Evolutionary conservation across 92 coral and sea anemone genomes (phyloP).

Genomic region (Zoanthus solanderi): DNA sequence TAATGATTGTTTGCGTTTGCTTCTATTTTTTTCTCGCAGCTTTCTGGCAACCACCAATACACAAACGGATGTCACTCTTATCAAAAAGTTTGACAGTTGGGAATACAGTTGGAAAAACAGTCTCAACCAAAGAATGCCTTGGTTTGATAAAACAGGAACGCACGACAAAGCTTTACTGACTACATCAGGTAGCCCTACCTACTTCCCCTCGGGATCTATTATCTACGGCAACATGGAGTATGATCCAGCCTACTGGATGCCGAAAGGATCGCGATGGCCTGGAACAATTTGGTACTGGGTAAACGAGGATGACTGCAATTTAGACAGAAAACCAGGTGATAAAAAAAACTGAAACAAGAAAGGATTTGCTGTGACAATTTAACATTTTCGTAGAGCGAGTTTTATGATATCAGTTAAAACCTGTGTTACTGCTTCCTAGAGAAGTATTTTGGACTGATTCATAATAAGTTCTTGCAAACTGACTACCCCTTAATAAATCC

Average conservation of each 20-base stretch:
- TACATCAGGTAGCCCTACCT: constrained; percentile 57
- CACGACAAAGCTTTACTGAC: constrained; percentile 72
- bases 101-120: constrained; percentile 64
- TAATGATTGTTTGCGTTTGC: too few species aligned
- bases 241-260: constrained; percentile 77
- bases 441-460: too few species aligned
- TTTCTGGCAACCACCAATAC: constrained; percentile 68
- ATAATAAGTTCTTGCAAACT: too few species aligned
- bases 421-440: too few species aligned
- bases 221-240: constrained; percentile 75
- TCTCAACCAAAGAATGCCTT: constrained; percentile 81
- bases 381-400: background rate
- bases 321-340: constrained; percentile 74
- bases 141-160: constrained; percentile 68
- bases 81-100: constrained; percentile 72
- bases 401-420: too few species aligned
- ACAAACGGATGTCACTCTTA: constrained; percentile 69
- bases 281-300: constrained; percentile 92
- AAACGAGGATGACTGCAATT: constrained; percentile 86
- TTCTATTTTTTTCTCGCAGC: constrained; percentile 1
- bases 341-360: background rate
- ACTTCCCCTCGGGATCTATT: constrained; percentile 79
- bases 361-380: background rate
- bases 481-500: too few species aligned
- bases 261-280: constrained; percentile 62